A percentile compares a stretch with the other conserved stretches of the same genome.
Evolutionary conservation across 2,797 vertebrate genomes (phyloP).

Genomic region (Sitta carolinensis): DNA sequence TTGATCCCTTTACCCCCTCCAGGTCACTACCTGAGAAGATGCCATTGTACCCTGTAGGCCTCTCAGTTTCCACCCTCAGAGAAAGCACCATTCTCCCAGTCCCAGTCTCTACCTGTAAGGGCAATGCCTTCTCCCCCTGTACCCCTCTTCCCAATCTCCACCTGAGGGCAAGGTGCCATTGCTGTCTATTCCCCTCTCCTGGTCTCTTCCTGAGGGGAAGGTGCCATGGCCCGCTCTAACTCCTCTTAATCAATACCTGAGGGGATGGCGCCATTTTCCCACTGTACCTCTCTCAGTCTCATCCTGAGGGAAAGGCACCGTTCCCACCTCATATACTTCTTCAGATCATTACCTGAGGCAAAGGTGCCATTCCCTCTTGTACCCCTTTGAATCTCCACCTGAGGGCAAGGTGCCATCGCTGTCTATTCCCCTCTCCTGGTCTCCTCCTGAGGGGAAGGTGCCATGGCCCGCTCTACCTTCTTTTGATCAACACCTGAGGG

Average conservation of each 20-base stretch:
- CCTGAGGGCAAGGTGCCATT: background rate
- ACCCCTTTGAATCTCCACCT: fast-evolving
- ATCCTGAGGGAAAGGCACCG: background rate
- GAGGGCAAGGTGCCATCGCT: background rate
- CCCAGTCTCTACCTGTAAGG: background rate
- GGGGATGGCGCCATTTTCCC: background rate
- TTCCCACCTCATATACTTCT: background rate
- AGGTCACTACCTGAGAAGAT: background rate
- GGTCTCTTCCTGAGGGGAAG: background rate
- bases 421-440: fast-evolving
- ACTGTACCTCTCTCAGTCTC: background rate
- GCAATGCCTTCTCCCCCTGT: background rate
- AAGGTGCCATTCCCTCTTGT: fast-evolving
- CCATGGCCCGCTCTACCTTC: background rate
- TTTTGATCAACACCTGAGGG: background rate
- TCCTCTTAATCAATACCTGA: background rate
- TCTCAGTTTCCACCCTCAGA: background rate
- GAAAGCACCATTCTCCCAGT: background rate
- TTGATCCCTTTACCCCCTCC: background rate
- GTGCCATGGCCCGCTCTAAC: background rate
- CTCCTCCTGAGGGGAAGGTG: background rate
- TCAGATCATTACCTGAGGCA: background rate
- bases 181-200: background rate
- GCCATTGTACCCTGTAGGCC: background rate
- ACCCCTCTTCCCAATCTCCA: background rate